These are phyloP conservation scores for Carassius carassius DNA, from an alignment of 2,113 vertebrate genomes.

Conservation along the genomic window DNA sequence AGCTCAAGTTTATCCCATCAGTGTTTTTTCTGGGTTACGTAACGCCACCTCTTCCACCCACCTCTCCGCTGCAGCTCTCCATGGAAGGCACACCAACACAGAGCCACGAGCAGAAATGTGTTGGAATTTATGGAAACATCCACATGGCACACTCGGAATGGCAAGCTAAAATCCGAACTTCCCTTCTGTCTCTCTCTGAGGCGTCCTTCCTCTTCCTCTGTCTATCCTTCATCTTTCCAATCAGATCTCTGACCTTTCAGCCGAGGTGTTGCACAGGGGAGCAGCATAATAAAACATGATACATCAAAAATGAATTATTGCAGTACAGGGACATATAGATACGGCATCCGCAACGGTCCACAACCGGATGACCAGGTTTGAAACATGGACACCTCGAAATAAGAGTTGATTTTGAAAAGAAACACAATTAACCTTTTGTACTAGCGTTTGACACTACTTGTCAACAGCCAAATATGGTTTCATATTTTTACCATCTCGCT, in stretches of 20 bases:
- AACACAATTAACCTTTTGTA: too few relatives aligned
- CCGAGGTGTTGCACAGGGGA: slow-evolving; percentile 8
- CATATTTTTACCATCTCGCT: too few relatives aligned
- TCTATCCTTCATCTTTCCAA: neutral
- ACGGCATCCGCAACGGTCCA: too few relatives aligned
- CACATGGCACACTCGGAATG: neutral
- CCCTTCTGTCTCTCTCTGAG: neutral
- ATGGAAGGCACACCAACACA: slow-evolving; percentile 41
- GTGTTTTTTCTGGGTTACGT: slow-evolving; percentile 46
- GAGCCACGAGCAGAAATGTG: slow-evolving; percentile 15
- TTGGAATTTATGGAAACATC: neutral
- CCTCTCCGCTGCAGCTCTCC: slow-evolving; percentile 48
- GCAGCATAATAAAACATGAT: neutral
- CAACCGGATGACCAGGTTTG: too few relatives aligned
- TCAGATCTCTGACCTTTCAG: slow-evolving; percentile 19
- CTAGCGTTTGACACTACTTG: too few relatives aligned
- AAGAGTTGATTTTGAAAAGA: too few relatives aligned
- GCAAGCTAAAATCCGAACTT: too few relatives aligned
- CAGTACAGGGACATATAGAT: neutral
- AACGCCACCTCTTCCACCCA: slow-evolving; percentile 50
- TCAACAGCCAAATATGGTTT: too few relatives aligned
- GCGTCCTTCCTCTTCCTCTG: neutral
- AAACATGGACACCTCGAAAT: too few relatives aligned
- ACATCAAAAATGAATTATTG: neutral
- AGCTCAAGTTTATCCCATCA: slow-evolving; percentile 46